Conservation (phyloP, 2,888 invertebrate genomes). For the Eumacrocentrus americanus region DNA sequence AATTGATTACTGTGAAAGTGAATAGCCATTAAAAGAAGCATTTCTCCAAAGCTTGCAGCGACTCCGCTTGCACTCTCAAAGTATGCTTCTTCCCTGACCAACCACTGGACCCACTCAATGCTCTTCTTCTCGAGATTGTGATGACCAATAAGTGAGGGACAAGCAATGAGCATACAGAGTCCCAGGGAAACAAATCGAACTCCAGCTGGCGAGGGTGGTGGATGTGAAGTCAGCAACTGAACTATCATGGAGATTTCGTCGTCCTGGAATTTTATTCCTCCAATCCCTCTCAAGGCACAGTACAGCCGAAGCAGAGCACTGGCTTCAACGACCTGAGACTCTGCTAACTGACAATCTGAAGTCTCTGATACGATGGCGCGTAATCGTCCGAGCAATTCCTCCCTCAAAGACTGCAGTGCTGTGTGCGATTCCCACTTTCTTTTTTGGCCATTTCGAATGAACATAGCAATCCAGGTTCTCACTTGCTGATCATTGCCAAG, state of each 20-base stretch:
- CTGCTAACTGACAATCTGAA: slow-evolving; percentile 65
- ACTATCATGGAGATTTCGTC: slow-evolving; percentile 87
- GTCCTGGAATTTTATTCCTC: slow-evolving; percentile 90
- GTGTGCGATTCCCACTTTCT: slow-evolving; percentile 78
- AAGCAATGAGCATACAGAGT: slow-evolving; percentile 92
- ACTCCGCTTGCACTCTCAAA: slow-evolving; percentile 85
- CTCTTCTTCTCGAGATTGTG: slow-evolving; percentile 79
- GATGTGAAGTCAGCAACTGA: slow-evolving; percentile 85
- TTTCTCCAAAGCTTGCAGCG: slow-evolving; percentile 91
- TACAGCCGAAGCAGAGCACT: slow-evolving; percentile 89
- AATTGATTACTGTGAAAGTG: slow-evolving; percentile 97
- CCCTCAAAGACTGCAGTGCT: slow-evolving; percentile 74
- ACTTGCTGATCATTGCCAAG: slow-evolving; percentile 89
- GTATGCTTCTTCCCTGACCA: slow-evolving; percentile 88
- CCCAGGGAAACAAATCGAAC: slow-evolving; percentile 92
- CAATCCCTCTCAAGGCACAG: slow-evolving; percentile 91
- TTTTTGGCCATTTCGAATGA: slow-evolving; percentile 86
- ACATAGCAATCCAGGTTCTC: slow-evolving; percentile 91
- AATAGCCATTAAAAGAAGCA: slow-evolving; percentile 93
- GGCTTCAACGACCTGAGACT: slow-evolving; percentile 79
- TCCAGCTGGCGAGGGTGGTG: slow-evolving; percentile 88
- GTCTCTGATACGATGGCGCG: slow-evolving; percentile 70
- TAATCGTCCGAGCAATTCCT: slow-evolving; percentile 77
- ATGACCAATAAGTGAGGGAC: slow-evolving; percentile 80
- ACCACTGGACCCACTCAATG: slow-evolving; percentile 93